Evolutionary conservation across 92 coral and sea anemone genomes (phyloP).

Genomic region (Siderastrea siderea): DNA sequence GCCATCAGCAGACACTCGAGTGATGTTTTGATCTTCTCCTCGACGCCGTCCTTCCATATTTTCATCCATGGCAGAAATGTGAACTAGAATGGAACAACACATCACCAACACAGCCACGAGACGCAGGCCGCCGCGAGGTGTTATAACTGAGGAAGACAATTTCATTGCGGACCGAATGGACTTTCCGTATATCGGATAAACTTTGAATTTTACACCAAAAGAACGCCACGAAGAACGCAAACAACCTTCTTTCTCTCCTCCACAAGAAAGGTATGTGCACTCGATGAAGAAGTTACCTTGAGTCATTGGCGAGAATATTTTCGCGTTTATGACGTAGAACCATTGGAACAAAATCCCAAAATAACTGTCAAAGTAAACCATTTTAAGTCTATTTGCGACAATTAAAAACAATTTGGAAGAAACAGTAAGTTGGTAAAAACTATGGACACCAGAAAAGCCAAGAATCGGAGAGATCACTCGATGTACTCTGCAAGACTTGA

Average conservation of each 20-base stretch:
- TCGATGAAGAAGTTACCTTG: too few relatives aligned
- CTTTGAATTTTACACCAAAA: neutral
- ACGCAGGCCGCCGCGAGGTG: neutral
- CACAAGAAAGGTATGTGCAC: neutral
- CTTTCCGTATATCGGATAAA: neutral
- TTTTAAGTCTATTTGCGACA: too few relatives aligned
- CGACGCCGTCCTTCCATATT: neutral
- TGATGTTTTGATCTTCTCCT: neutral
- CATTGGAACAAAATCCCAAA: too few relatives aligned
- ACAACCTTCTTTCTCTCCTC: neutral
- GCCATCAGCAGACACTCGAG: neutral
- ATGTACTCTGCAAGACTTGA: too few relatives aligned
- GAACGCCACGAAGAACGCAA: neutral
- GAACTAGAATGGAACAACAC: neutral
- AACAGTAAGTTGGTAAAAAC: too few relatives aligned
- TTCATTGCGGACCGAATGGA: neutral
- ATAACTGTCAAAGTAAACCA: too few relatives aligned
- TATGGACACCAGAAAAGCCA: too few relatives aligned
- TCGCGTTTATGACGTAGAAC: too few relatives aligned
- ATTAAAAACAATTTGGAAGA: too few relatives aligned
- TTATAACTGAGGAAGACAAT: neutral
- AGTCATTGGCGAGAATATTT: too few relatives aligned
- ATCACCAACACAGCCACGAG: neutral
- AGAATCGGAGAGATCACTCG: too few relatives aligned
- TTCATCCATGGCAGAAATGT: conserved; percentile 1